Evolutionary conservation across 2,797 vertebrate species (phyloP).

Genomic region (Peromyscus attwateri): DNA sequence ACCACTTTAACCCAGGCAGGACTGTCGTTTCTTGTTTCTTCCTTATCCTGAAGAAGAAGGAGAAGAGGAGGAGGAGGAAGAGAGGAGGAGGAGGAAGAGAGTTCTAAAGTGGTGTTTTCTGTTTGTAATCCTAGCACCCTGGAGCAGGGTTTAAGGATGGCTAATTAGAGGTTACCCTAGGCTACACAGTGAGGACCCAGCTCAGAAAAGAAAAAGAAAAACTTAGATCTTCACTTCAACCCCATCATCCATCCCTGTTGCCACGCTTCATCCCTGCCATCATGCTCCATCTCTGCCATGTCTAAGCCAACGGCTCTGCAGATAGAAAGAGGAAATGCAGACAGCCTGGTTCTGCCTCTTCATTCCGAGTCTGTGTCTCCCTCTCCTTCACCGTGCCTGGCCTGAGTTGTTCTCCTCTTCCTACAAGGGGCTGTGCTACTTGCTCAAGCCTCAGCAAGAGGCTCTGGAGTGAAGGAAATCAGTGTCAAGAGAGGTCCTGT

Average conservation of each 20-base stretch:
- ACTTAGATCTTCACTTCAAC: not conserved
- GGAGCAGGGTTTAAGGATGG: not conserved
- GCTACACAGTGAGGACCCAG: not conserved
- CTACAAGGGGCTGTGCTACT: not conserved
- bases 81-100: not conserved
- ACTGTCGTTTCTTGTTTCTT: not conserved
- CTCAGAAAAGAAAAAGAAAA: not conserved
- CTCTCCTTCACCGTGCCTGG: not conserved
- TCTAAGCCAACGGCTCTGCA: not conserved
- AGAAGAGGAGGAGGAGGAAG: not conserved
- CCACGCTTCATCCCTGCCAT: not conserved
- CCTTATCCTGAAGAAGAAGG: not conserved
- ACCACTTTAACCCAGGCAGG: not conserved
- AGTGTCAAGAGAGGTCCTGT: not conserved
- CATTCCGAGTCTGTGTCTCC: too few relatives aligned
- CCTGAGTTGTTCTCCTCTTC: not conserved
- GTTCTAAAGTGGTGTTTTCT: not conserved
- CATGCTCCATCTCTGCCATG: not conserved
- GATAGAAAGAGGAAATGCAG: not conserved
- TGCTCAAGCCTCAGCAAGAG: not conserved
- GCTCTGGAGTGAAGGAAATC: not conserved
- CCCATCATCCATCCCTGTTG: not conserved
- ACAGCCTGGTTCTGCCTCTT: not conserved
- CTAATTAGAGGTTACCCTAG: not conserved
- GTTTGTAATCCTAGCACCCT: not conserved